These are phyloP conservation scores for Cyclargus thomasi DNA, from an alignment of 1,140 invertebrate genomes.

Conservation along the genomic window DNA sequence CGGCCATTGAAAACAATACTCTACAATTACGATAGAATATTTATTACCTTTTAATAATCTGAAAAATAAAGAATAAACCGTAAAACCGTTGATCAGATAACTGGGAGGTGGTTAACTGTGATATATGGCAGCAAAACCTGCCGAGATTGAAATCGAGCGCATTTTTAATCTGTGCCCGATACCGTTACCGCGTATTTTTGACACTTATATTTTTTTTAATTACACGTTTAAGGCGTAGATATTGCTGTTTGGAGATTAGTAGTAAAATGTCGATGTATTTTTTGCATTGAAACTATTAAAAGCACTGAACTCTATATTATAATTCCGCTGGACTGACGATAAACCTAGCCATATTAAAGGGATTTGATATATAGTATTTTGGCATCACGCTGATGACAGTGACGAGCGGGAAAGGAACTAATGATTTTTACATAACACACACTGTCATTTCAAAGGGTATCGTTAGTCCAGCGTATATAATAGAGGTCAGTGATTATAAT, in stretches of 20 bases:
- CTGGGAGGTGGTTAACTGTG: slow-evolving; percentile 17
- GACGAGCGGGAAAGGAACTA: no score
- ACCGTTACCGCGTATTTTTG: background rate
- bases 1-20: background rate
- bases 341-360: no score
- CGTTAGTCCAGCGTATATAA: no score
- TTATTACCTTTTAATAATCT: background rate
- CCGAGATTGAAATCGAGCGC: slow-evolving; percentile 20
- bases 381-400: no score
- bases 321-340: no score
- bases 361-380: no score
- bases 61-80: background rate
- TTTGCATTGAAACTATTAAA: no score
- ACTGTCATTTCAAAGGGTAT: no score
- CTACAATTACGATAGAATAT: background rate
- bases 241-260: background rate
- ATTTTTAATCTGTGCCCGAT: slow-evolving; percentile 11
- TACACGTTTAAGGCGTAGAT: slow-evolving; percentile 8
- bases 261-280: no score
- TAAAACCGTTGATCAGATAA: slow-evolving; percentile 16
- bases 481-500: no score
- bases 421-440: no score
- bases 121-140: slow-evolving; percentile 19
- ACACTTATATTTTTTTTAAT: slow-evolving; percentile 16
- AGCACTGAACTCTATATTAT: no score